Percentiles rank a stretch among this genome's conserved stretches.
Evolutionary conservation across 2,797 vertebrate species (phyloP).

Genomic region (Cottoperca gobio): DNA sequence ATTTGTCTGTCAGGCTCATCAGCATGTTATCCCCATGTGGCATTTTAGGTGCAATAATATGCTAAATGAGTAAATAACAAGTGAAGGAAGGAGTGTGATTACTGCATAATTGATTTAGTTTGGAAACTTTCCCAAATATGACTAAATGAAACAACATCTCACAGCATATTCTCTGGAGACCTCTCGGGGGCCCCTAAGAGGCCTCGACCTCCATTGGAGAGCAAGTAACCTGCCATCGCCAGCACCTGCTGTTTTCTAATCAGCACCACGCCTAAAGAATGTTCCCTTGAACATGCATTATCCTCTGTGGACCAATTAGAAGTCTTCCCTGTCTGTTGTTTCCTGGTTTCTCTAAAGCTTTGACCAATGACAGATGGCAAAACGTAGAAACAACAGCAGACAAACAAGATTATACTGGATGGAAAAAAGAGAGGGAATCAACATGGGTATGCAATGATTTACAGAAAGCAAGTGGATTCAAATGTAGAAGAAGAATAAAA

Average conservation of each 20-base stretch:
- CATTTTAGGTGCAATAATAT: background rate
- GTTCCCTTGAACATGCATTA: slow-evolving; percentile 54
- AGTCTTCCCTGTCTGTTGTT: slow-evolving; percentile 62
- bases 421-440: slow-evolving; percentile 5
- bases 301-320: slow-evolving; percentile 79
- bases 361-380: slow-evolving; percentile 77
- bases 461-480: background rate
- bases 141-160: slow-evolving; percentile 48
- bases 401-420: slow-evolving; percentile 23
- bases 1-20: too few species aligned
- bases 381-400: slow-evolving; percentile 47
- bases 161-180: slow-evolving; percentile 55
- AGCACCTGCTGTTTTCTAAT: slow-evolving; percentile 74
- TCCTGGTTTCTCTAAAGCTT: slow-evolving; percentile 67
- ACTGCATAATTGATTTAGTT: slow-evolving; percentile 5
- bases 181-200: slow-evolving; percentile 30
- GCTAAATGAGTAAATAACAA: background rate
- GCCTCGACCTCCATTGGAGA: slow-evolving; percentile 51
- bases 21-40: too few species aligned
- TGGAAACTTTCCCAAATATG: slow-evolving; percentile 23
- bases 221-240: slow-evolving; percentile 27
- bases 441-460: background rate
- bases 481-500: too few species aligned
- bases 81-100: background rate
- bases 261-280: slow-evolving; percentile 52